A percentile compares a stretch with the other conserved stretches of the same genome.
Evolutionary conservation across 2,797 vertebrate species (phyloP).

Genomic region (Luscinia megarhynchos): DNA sequence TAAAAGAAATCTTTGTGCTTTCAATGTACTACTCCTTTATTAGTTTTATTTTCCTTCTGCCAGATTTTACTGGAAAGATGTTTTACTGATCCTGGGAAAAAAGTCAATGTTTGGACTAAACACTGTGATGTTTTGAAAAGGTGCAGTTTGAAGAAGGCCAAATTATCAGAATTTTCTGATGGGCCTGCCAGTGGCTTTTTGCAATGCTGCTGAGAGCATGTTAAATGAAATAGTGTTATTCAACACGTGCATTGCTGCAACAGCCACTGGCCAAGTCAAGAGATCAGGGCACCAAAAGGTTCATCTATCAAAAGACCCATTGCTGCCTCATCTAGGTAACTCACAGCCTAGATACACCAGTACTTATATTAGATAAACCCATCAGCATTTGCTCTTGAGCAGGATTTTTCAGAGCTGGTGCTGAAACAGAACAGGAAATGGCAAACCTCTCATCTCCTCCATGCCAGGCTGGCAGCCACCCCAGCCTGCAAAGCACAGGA

Average conservation of each 20-base stretch:
- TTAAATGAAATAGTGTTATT: not conserved
- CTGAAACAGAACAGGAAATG: not conserved
- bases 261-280: not conserved
- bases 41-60: slow-evolving; percentile 42
- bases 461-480: not conserved
- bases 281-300: not conserved
- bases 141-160: not conserved
- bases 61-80: slow-evolving; percentile 62
- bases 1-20: slow-evolving; percentile 31
- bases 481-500: not conserved
- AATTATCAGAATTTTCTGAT: slow-evolving; percentile 56
- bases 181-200: slow-evolving; percentile 28
- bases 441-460: not conserved
- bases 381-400: not conserved
- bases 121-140: slow-evolving; percentile 37
- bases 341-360: not conserved
- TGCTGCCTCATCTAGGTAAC: not conserved
- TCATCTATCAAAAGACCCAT: not conserved
- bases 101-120: slow-evolving; percentile 53
- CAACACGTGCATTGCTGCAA: not conserved
- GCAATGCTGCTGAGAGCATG: not conserved
- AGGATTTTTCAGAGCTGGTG: not conserved
- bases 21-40: slow-evolving; percentile 42
- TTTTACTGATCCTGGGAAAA: slow-evolving; percentile 65
- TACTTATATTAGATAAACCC: not conserved